phyloP scores from a whole-genome alignment of 2,888 invertebrate species.

The Helobdella robusta region DNA sequence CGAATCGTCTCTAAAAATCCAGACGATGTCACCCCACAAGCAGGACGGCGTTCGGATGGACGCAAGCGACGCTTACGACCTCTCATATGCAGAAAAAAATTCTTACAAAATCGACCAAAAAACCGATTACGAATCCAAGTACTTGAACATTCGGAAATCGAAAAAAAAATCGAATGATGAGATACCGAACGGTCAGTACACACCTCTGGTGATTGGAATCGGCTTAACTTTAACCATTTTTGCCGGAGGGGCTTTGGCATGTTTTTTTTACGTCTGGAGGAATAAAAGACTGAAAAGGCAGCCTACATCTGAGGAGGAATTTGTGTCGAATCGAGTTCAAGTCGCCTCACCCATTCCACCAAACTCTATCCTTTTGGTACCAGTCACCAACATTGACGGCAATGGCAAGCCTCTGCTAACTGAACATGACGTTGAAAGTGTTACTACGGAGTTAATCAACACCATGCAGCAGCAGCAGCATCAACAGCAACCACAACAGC shows the following conservation, averaged over 20 bases:
- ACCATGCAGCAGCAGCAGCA: too few relatives aligned
- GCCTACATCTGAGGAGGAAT: not conserved
- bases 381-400: slow-evolving; percentile 9
- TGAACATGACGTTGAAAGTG: not conserved
- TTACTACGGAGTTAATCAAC: slow-evolving; percentile 5
- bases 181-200: not conserved
- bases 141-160: not conserved
- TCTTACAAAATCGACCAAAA: not conserved
- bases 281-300: not conserved
- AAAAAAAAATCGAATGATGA: slow-evolving; percentile 11
- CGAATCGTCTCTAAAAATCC: too few relatives aligned
- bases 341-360: slow-evolving; percentile 8
- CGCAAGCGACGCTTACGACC: slow-evolving; percentile 9
- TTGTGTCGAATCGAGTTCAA: slow-evolving; percentile 7
- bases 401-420: slow-evolving; percentile 13
- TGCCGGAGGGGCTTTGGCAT: not conserved
- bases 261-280: not conserved
- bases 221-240: not conserved
- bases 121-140: slow-evolving; percentile 9
- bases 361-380: slow-evolving; percentile 19
- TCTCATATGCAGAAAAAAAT: not conserved
- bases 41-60: not conserved
- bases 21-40: too few relatives aligned
- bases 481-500: too few relatives aligned
- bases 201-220: not conserved